Base-by-base conservation (phyloP, 2,888 invertebrate genomes). In the Liodrosophila aerea region DNA sequence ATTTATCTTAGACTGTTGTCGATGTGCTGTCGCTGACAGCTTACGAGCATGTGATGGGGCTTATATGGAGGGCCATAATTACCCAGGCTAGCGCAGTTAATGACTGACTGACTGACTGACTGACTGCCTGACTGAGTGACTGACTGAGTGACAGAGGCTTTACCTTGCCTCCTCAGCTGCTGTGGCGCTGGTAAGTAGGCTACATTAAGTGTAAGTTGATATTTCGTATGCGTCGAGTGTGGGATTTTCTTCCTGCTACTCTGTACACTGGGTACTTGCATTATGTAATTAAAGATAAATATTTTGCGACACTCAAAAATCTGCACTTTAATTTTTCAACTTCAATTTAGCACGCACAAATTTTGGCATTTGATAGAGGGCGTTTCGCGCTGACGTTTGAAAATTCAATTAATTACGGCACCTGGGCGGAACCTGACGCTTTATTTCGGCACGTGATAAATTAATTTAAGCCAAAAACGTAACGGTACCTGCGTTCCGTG, bases 391-490 rank as follows among this genome's bases (percentile, higher is more conserved):
- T 30, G 39, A 9, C 51, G 27, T 49, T 56, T 60, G 30, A 33
- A 62, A 78, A 77, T 81, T 78, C 73, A 81, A 78, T 78, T 78
- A 77, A 78, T 81, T 81, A 77, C 61, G 49, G 34, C 46, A 47
- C 54, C 56, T 54, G 65, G 56, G 52, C 61, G 49, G 57, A 57
- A 45, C 60, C 54, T 58, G 72, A 49, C 70, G 59, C 46, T 76
- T 75, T 75, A 75, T 80, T 80, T 75, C 58, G 76, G 73, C 81
- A 76, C 81, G 81, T 77, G 81, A 78, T 78, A 78, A 80, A 78
- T 78, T 80, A 44, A 78, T 78, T 78, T 73, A 75, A 76, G 65
- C 73, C 73, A 45, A 59, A 71, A 68, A 43, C 36, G 47, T 52
- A 52, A 5, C 22, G 3, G 2, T 22, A 5, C 22, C 5, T 22